Evolutionary conservation across 1,140 invertebrate genomes (phyloP), one percentile per base, ranked within the genome.

Genomic region (Ctenoplectra terminalis): DNA sequence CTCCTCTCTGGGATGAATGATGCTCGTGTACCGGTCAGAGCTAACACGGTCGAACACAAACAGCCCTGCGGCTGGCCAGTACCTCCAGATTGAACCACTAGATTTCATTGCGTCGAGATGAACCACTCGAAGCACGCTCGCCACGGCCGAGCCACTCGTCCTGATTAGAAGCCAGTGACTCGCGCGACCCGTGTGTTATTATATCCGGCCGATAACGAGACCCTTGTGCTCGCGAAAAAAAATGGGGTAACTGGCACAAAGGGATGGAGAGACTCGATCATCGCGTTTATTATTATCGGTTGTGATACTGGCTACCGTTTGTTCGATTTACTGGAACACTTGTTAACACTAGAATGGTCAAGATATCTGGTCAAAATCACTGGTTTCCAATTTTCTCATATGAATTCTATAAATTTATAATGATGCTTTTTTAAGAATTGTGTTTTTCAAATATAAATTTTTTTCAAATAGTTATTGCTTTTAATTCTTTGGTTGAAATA

Each of bases 71-170:
- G 74, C 54, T 72, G 70, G 60, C 78, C 71, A 54, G 50, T 66
- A 26, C 69, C 84, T 86, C 56, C 50, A 74, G 40, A 77, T 78
- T 78, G 61, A 56, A 86, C 66, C 77, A 61, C 85, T 87, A 84
- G 67, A 87, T 87, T 87, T 87, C 86, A 81, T 87, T 87, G 81
- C 86, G 60, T 81, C 69, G 81, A 84, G 81, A 84, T 84, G 81
- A 77, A 67, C 78, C 85, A 87, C 77, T 87, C 54, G 73, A 76
- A 74, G 71, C 69, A 56, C 75, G 23, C 64, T 78, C 74, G 58
- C 63, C 78, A 60, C 76, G 29, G 46, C 17, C 60, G 20, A 69
- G 43, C 84, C 56, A 75, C 76, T 83, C 81, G 74, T 83, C 70
- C 54, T 48, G 69, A 82, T 86, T 86, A 82, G 79, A 82, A 76